Evolutionary conservation across 1,140 invertebrate species (phyloP).

Genomic region (Brachionus calyciflorus): DNA sequence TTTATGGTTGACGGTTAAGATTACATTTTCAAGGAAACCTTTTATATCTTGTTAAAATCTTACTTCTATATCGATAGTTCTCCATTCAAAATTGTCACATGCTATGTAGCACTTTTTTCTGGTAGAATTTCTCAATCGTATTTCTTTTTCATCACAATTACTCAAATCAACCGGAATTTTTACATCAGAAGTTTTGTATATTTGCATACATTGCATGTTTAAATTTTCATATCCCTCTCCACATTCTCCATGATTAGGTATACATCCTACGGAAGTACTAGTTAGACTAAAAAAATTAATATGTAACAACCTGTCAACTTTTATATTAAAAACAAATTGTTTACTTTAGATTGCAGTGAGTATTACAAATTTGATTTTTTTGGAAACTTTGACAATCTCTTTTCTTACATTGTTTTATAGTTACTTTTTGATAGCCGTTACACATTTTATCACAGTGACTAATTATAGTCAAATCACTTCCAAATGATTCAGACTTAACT

Average conservation of each 20-base stretch:
- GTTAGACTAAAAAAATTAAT: slow-evolving; percentile 2
- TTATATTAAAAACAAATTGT: background rate
- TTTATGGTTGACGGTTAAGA: no score
- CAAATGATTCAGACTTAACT: background rate
- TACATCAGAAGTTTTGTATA: background rate
- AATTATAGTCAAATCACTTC: background rate
- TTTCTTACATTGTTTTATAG: background rate
- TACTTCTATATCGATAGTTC: slow-evolving; percentile 23
- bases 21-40: no score
- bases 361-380: background rate
- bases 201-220: background rate
- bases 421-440: slow-evolving; percentile 5
- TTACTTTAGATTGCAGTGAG: slow-evolving; percentile 1
- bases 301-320: background rate
- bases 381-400: background rate
- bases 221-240: background rate
- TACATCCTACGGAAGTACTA: background rate
- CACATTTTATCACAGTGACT: slow-evolving; percentile 33
- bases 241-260: background rate
- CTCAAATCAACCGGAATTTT: background rate
- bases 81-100: slow-evolving; percentile 34
- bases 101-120: background rate
- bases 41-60: no score
- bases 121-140: background rate
- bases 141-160: slow-evolving; percentile 26